These are phyloP conservation scores for Petromus typicus DNA, from an alignment of 2,113 vertebrate species.

Conservation along the genomic window DNA sequence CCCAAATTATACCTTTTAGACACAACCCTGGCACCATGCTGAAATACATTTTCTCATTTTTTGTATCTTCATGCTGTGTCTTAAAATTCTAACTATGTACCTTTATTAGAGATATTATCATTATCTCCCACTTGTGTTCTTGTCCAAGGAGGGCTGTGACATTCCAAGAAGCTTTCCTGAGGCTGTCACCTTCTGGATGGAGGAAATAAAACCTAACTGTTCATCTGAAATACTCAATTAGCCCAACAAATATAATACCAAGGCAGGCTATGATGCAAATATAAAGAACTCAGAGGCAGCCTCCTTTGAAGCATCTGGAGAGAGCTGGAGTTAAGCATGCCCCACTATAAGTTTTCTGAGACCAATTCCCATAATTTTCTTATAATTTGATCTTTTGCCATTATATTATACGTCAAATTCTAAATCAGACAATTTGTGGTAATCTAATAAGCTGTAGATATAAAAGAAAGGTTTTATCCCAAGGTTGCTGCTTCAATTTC, in stretches of 20 bases:
- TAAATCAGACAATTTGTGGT: not conserved
- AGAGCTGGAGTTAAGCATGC: not conserved
- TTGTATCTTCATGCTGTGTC: fast-evolving
- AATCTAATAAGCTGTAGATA: constrained; percentile 1
- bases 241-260: not conserved
- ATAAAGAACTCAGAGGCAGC: not conserved
- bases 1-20: too few relatives aligned
- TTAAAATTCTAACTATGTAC: not conserved
- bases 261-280: not conserved
- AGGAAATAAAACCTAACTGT: not conserved
- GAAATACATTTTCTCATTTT: not conserved
- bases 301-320: not conserved
- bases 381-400: not conserved
- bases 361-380: constrained; percentile 21
- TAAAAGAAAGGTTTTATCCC: not conserved
- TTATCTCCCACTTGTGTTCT: not conserved
- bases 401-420: not conserved
- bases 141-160: not conserved
- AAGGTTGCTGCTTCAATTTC: not conserved
- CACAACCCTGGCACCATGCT: not conserved
- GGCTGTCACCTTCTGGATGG: not conserved
- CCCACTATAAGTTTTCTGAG: not conserved
- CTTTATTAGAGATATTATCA: not conserved
- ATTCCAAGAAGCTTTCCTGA: not conserved
- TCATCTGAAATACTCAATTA: not conserved